Conservation (phyloP, 2,113 vertebrate genomes). For the Telmatochromis sp. region DNA sequence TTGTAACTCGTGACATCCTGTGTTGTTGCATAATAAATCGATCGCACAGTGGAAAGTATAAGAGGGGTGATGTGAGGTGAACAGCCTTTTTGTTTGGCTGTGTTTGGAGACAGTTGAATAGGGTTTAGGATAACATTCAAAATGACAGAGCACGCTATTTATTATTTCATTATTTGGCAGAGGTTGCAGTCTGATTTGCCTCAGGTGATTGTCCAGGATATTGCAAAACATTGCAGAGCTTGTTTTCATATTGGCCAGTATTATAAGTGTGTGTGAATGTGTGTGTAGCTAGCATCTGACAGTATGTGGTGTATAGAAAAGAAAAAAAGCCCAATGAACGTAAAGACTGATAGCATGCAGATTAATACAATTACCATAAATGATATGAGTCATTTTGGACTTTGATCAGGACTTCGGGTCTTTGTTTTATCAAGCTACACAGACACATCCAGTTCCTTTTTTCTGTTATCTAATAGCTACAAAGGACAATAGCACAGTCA, state of each 20-base stretch:
- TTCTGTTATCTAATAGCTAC: background rate
- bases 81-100: background rate
- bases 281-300: background rate
- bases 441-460: background rate
- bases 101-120: background rate
- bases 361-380: background rate
- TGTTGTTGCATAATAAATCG: slow-evolving; percentile 35
- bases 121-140: background rate
- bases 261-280: fast-evolving
- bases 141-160: background rate
- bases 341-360: background rate
- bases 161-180: background rate
- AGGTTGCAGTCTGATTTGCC: background rate
- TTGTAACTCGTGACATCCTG: background rate
- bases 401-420: background rate
- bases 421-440: background rate
- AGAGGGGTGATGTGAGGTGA: background rate
- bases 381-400: background rate
- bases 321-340: background rate
- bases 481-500: background rate
- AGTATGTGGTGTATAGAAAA: background rate
- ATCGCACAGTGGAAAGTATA: slow-evolving; percentile 2
- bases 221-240: background rate
- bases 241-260: background rate
- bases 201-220: background rate